phyloP scores from a whole-genome alignment of 1,140 invertebrate species.

The Drosophila simulans region DNA sequence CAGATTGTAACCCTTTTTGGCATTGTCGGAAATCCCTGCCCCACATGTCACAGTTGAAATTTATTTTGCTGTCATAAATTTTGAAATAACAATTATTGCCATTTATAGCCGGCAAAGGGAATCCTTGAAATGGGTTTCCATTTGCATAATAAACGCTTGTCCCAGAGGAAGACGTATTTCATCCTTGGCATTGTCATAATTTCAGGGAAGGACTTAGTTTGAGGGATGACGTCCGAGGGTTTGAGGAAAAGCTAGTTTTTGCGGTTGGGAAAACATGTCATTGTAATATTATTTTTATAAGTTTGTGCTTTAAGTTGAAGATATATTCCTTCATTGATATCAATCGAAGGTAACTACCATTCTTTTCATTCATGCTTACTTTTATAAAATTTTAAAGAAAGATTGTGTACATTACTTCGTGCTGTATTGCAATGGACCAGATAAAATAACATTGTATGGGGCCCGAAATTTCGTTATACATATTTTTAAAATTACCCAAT shows the following conservation, averaged over 20 bases:
- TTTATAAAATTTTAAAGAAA: too few relatives aligned
- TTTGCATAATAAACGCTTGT: conserved; percentile 57
- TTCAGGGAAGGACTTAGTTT: conserved; percentile 31
- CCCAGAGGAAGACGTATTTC: conserved; percentile 49
- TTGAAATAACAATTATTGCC: conserved; percentile 80
- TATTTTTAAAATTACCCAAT: neutral
- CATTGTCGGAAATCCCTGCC: conserved; percentile 29
- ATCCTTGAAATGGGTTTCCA: conserved; percentile 14
- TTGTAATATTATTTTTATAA: neutral
- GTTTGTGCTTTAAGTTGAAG: neutral
- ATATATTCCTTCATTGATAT: too few relatives aligned
- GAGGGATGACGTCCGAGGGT: conserved; percentile 8
- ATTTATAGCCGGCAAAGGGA: conserved; percentile 47
- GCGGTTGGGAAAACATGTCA: conserved; percentile 2
- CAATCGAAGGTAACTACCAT: too few relatives aligned
- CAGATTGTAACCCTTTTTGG: conserved; percentile 35
- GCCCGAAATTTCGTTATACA: too few relatives aligned
- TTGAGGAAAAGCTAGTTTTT: conserved; percentile 12
- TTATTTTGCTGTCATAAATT: conserved; percentile 81
- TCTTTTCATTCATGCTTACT: too few relatives aligned
- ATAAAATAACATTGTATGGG: too few relatives aligned
- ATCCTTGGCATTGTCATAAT: conserved; percentile 55
- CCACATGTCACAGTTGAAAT: conserved; percentile 55
- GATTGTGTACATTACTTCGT: too few relatives aligned
- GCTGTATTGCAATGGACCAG: too few relatives aligned